phyloP scores from a whole-genome alignment of 2,888 invertebrate species.

The Caenorhabditis sp. region DNA sequence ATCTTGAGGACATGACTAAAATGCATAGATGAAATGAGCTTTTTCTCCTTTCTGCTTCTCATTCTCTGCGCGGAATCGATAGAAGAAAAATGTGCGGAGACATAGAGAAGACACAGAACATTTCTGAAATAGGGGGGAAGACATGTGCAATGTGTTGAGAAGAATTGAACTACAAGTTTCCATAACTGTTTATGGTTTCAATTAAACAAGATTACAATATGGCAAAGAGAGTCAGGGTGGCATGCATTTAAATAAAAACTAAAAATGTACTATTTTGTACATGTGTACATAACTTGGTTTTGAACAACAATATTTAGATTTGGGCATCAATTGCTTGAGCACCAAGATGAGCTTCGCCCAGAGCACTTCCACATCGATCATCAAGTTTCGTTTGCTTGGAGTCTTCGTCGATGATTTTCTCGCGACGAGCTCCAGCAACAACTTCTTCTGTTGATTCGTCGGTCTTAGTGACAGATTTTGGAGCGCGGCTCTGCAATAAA shows the following conservation, averaged over 20 bases:
- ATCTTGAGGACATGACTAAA: not conserved
- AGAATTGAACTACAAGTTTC: not conserved
- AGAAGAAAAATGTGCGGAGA: not conserved
- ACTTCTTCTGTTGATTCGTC: conserved; percentile 11
- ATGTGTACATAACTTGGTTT: not conserved
- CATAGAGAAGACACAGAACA: not conserved
- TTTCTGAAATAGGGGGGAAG: not conserved
- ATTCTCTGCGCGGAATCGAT: not conserved
- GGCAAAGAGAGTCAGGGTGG: not conserved
- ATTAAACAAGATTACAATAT: conserved; percentile 3
- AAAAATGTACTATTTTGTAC: conserved; percentile 9
- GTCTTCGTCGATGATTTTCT: conserved; percentile 13
- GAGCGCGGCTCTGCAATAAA: not conserved
- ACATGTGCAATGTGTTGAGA: too few relatives aligned
- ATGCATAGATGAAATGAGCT: not conserved
- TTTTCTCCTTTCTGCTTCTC: not conserved
- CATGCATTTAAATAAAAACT: not conserved
- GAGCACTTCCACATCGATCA: conserved; percentile 31
- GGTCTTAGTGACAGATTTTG: conserved; percentile 8
- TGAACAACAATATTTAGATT: conserved; percentile 13
- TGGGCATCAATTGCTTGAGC: conserved; percentile 37
- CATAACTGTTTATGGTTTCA: not conserved
- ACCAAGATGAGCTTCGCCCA: conserved; percentile 31
- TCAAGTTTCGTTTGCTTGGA: conserved; percentile 2
- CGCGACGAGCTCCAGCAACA: conserved; percentile 4